A percentile compares a stretch with the other conserved stretches of the same genome.
These are phyloP conservation scores for Prochilodus magdalenae DNA, from an alignment of 2,113 vertebrate species.

Conservation along the genomic window DNA sequence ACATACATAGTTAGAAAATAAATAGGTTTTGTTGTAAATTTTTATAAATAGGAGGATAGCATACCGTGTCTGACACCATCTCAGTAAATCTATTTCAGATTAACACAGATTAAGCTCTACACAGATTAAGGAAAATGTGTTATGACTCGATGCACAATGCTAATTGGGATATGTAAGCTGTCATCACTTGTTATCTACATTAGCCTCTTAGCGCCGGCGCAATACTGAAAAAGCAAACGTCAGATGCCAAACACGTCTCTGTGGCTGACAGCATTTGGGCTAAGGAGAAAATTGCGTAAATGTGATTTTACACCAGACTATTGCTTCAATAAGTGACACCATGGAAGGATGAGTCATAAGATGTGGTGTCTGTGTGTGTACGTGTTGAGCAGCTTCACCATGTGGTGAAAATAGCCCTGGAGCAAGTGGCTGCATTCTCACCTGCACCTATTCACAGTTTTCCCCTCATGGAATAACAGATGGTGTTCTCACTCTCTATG, in stretches of 20 bases:
- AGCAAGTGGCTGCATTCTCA: not conserved
- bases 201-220: not conserved
- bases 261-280: no score
- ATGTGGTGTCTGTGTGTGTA: not conserved
- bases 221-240: not conserved
- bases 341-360: not conserved
- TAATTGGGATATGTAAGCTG: no score
- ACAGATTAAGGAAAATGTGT: no score
- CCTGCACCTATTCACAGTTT: conserved; percentile 1
- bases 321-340: not conserved
- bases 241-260: no score
- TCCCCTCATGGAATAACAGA: not conserved
- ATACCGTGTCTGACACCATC: no score
- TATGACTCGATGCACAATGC: no score
- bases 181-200: not conserved
- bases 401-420: not conserved
- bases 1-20: no score
- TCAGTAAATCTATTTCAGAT: no score
- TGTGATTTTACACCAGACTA: not conserved
- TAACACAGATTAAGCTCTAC: no score
- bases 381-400: not conserved
- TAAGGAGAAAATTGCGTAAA: no score
- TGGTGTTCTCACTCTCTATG: not conserved
- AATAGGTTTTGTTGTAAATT: no score
- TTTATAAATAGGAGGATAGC: not conserved